A percentile compares a stretch with the other conserved stretches of the same genome.
Conservation (phyloP, 2,113 vertebrate genomes). For the Rhinogobius similis region DNA sequence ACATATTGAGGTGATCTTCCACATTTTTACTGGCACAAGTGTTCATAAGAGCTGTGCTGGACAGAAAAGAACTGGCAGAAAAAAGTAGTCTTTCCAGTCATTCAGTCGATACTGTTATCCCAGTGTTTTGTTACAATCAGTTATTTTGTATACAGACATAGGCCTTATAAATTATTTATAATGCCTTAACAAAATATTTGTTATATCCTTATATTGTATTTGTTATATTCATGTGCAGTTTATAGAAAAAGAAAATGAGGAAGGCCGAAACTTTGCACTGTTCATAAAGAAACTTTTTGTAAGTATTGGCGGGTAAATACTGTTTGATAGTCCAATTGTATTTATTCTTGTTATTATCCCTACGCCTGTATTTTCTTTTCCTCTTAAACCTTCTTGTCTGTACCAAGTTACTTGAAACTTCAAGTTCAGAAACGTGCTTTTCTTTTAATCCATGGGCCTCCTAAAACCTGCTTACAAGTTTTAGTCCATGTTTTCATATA, state of each 20-base stretch:
- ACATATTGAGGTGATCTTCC: slow-evolving; percentile 1
- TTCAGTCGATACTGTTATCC: neutral
- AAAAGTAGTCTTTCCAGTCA: neutral
- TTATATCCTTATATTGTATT: too few species aligned
- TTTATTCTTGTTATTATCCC: slow-evolving; percentile 29
- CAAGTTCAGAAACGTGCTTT: slow-evolving; percentile 22
- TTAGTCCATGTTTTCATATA: slow-evolving; percentile 33
- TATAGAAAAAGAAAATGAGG: too few species aligned
- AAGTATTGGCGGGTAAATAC: neutral
- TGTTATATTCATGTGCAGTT: too few species aligned
- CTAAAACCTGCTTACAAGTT: slow-evolving; percentile 35
- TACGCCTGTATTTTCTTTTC: neutral
- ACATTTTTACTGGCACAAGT: slow-evolving; percentile 1
- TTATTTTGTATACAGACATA: neutral
- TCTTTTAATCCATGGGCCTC: slow-evolving; percentile 12
- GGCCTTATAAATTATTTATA: neutral
- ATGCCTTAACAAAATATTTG: too few species aligned
- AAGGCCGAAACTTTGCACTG: too few species aligned
- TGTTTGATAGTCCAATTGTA: neutral
- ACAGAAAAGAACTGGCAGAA: neutral
- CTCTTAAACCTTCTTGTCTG: slow-evolving; percentile 21
- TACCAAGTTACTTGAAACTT: slow-evolving; percentile 39
- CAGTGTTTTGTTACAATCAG: neutral
- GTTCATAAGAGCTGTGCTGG: neutral
- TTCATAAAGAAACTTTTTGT: too few species aligned